A percentile compares a stretch with the other conserved stretches of the same genome.
Conservation (phyloP, 2,888 invertebrate genomes). For the Clivina fossor region DNA sequence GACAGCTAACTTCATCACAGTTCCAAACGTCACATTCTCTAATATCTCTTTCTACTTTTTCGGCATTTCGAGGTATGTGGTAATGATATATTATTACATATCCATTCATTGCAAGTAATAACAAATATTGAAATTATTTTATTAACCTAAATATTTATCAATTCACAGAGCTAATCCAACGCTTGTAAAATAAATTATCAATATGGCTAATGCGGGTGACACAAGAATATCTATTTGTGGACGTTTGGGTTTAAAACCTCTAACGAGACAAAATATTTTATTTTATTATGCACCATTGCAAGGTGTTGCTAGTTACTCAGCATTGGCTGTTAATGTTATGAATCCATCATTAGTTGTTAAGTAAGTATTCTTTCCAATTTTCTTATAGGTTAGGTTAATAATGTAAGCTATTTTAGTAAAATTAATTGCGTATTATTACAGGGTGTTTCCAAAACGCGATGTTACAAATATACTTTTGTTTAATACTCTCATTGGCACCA, state of each 20-base stretch:
- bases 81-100: too few species aligned
- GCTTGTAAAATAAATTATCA: conserved; percentile 22
- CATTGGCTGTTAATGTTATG: conserved; percentile 81
- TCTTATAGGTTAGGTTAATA: conserved; percentile 12
- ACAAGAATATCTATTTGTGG: conserved; percentile 45
- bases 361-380: conserved; percentile 55
- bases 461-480: conserved; percentile 79
- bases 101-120: too few species aligned
- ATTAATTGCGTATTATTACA: conserved; percentile 57
- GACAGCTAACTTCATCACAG: too few species aligned
- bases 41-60: too few species aligned
- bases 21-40: too few species aligned
- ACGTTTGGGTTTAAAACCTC: conserved; percentile 61
- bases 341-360: conserved; percentile 76
- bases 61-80: too few species aligned
- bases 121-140: too few species aligned
- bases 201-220: conserved; percentile 45
- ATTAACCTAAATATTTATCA: too few species aligned
- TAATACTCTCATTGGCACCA: conserved; percentile 79
- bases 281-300: conserved; percentile 76
- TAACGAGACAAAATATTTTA: conserved; percentile 70
- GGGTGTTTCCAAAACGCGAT: conserved; percentile 72
- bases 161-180: too few species aligned
- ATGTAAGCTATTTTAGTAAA: conserved; percentile 3
- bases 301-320: conserved; percentile 75